phyloP scores from a whole-genome alignment of 2,797 vertebrate genomes.

The Zenarchopterus dispar region DNA sequence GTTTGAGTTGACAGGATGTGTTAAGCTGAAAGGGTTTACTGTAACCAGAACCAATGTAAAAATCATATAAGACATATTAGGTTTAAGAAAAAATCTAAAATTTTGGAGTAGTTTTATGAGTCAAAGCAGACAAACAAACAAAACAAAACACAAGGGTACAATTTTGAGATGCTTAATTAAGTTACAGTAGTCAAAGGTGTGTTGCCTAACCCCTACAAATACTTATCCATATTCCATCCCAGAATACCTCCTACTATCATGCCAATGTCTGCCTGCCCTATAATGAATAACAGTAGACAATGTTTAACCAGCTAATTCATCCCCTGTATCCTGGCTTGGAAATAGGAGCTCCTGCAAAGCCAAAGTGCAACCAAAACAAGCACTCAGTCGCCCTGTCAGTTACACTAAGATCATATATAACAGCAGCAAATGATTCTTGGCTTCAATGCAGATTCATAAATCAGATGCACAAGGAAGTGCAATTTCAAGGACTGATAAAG shows the following conservation, averaged over 20 bases:
- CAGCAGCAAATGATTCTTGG: slow-evolving; percentile 30
- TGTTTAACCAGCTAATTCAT: slow-evolving; percentile 71
- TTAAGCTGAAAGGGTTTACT: too few species aligned
- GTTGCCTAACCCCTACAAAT: slow-evolving; percentile 6
- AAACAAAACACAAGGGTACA: too few species aligned
- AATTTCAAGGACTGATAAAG: slow-evolving; percentile 19
- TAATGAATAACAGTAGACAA: slow-evolving; percentile 63
- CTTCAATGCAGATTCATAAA: slow-evolving; percentile 56
- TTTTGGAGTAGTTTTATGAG: too few species aligned
- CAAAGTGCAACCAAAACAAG: slow-evolving; percentile 74
- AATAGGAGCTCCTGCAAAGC: slow-evolving; percentile 55
- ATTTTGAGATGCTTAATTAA: background rate
- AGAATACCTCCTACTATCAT: slow-evolving; percentile 20
- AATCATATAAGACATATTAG: too few species aligned
- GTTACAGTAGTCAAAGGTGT: slow-evolving; percentile 4
- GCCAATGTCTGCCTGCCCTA: slow-evolving; percentile 26
- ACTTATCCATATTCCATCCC: background rate
- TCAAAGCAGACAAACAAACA: too few species aligned
- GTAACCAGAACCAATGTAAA: too few species aligned
- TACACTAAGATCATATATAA: slow-evolving; percentile 66
- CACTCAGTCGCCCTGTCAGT: slow-evolving; percentile 69
- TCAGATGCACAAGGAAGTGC: slow-evolving; percentile 42
- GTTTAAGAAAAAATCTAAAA: too few species aligned
- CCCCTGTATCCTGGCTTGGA: slow-evolving; percentile 45
- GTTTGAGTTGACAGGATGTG: too few species aligned